phyloP scores from a whole-genome alignment of 2,113 vertebrate genomes.

The Alosa alosa region DNA sequence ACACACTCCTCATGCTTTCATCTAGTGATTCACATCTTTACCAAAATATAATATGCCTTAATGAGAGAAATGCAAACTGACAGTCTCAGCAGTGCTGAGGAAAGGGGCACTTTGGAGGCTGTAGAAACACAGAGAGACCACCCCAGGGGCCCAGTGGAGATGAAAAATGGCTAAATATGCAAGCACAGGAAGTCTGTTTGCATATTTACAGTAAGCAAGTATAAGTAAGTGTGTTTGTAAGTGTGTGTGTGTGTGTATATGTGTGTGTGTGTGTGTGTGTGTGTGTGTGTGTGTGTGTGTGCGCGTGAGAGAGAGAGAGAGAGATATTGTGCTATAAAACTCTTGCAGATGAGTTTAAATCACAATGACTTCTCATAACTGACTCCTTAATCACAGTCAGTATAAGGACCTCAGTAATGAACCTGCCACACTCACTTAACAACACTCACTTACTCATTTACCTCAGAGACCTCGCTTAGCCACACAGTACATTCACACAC shows the following conservation, averaged over 20 bases:
- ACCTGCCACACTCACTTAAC: too few relatives aligned
- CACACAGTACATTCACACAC: neutral
- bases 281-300: too few relatives aligned
- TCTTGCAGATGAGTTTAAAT: neutral
- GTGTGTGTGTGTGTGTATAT: neutral
- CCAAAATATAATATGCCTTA: neutral
- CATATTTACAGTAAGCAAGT: neutral
- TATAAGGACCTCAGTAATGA: neutral
- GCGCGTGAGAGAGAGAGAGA: neutral
- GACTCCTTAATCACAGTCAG: neutral
- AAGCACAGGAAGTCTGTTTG: neutral
- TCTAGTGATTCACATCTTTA: neutral
- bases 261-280: conserved; percentile 20
- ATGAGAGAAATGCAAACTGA: neutral
- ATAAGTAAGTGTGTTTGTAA: neutral
- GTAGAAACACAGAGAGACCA: neutral
- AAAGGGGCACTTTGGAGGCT: neutral
- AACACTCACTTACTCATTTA: neutral
- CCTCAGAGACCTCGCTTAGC: neutral
- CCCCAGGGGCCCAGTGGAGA: neutral
- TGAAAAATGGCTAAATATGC: neutral
- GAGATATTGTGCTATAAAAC: neutral
- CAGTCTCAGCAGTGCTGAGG: neutral
- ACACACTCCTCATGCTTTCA: too few relatives aligned
- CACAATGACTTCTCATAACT: neutral